phyloP scores from a whole-genome alignment of 2,888 invertebrate genomes.

The Dasysyrphus albostriatus region DNA sequence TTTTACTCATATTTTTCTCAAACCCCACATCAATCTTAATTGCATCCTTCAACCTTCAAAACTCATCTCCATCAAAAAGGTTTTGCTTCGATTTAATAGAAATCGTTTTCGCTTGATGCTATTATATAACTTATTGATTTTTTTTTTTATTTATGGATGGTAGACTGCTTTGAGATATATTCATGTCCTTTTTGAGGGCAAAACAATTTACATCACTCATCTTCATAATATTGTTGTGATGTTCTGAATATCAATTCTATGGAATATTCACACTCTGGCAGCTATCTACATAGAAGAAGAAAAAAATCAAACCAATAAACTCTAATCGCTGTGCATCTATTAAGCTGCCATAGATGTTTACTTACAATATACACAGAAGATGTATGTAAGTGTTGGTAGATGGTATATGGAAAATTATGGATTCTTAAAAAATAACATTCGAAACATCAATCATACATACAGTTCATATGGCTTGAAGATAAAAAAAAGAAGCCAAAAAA shows the following conservation, averaged over 20 bases:
- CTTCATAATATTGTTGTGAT: not conserved
- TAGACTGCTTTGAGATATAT: conserved; percentile 20
- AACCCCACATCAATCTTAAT: conserved; percentile 12
- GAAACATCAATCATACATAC: too few relatives aligned
- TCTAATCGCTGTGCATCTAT: too few relatives aligned
- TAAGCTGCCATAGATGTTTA: too few relatives aligned
- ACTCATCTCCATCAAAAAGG: not conserved
- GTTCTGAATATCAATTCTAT: conserved; percentile 1
- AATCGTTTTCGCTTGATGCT: not conserved
- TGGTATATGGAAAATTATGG: too few relatives aligned
- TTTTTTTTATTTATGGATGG: conserved; percentile 11
- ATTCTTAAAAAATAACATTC: too few relatives aligned
- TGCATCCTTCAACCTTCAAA: conserved; percentile 13
- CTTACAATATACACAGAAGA: too few relatives aligned
- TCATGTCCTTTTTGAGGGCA: conserved; percentile 7
- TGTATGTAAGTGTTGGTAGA: too few relatives aligned
- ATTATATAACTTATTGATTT: not conserved
- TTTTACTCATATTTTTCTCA: not conserved
- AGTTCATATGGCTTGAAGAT: too few relatives aligned
- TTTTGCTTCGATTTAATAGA: conserved; percentile 15
- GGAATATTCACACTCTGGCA: not conserved
- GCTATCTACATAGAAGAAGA: too few relatives aligned
- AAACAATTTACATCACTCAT: conserved; percentile 24
- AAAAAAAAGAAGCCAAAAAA: too few relatives aligned
- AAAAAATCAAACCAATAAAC: too few relatives aligned